These are phyloP conservation scores for Aulostomus chinensis DNA, from an alignment of 2,797 vertebrate genomes.

Conservation along the genomic window DNA sequence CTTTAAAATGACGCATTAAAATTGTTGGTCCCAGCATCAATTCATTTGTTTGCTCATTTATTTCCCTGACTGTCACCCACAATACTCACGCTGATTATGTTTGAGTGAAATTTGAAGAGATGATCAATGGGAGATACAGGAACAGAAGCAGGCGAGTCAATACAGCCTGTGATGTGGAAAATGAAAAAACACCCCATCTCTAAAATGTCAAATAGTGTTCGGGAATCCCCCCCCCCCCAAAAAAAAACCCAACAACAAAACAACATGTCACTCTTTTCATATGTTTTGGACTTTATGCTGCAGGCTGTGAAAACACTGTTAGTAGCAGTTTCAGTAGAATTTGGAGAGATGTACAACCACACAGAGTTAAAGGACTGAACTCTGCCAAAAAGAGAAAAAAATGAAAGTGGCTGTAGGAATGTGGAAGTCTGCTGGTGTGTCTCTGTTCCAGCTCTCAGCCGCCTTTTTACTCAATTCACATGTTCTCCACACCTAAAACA, in stretches of 20 bases:
- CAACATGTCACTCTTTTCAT: background rate
- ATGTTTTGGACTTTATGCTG: background rate
- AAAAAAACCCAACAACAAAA: too few species aligned
- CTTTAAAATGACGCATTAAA: background rate
- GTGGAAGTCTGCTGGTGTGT: too few species aligned
- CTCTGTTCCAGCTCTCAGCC: too few species aligned
- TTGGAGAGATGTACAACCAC: background rate
- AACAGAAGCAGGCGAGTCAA: background rate
- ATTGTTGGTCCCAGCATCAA: background rate
- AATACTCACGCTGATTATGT: constrained; percentile 42
- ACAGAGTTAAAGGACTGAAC: too few species aligned
- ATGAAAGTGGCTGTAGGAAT: too few species aligned
- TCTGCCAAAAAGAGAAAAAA: too few species aligned
- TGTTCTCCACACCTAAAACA: too few species aligned
- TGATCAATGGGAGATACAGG: constrained; percentile 22
- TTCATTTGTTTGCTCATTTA: background rate
- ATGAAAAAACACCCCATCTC: constrained; percentile 21
- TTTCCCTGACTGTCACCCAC: constrained; percentile 7
- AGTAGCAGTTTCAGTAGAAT: background rate
- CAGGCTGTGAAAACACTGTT: background rate
- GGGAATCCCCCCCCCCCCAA: too few species aligned
- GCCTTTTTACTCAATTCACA: too few species aligned
- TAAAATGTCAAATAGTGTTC: background rate
- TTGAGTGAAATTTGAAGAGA: constrained; percentile 36
- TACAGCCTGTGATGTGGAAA: constrained; percentile 21